Base-by-base conservation (phyloP, 1,140 invertebrate species). In the Epicauta chinensis region DNA sequence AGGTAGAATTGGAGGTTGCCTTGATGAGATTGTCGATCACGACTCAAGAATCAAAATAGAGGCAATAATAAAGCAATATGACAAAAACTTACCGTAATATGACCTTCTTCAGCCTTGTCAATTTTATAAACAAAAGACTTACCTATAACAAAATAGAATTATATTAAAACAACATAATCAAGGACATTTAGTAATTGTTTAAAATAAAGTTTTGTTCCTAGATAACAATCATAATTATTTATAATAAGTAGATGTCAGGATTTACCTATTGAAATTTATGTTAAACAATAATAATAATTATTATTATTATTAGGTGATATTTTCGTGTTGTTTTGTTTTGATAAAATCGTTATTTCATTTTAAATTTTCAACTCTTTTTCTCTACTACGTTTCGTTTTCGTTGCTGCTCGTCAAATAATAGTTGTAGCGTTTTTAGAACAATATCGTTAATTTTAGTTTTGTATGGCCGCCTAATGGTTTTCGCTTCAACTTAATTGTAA, bases 21-120 rank as follows among this genome's bases (percentile, higher is more conserved):
- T 54, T 54, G 52, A 48, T 40, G 45, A 54, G 38, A 54, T 54
- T 54, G 41, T 35, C 32, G 52, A 48, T 54, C 52, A 54, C 52
- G 52, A 54, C 32, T 34, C 7, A 12, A 34, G 40, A 42, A 47
- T 45, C 40, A 32, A 32, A 52, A 41, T 14, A 46, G 16, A 16
- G 29, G 16, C 34, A 40, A 48, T 44, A 48, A 54, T 36, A 30
- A 42, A 45, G 14, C 34, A 13, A 17, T 32, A 54, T 41, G 23
- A 51, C 37, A 43, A 44, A 53, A 46, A 53, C 51, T 53, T 44
- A 53, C 51, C 41, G 47, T 48, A 17, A 29, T 15, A 39, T 39
- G 52, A 54, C 52, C 52, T 53, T 53, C 51, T 48, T 23, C 34
- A 36, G 34, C 34, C 34, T 37, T 47, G 45, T 38, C 45, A 47